These are phyloP conservation scores for Macrosteles quadrilineatus DNA, from an alignment of 1,140 invertebrate species.

Conservation along the genomic window DNA sequence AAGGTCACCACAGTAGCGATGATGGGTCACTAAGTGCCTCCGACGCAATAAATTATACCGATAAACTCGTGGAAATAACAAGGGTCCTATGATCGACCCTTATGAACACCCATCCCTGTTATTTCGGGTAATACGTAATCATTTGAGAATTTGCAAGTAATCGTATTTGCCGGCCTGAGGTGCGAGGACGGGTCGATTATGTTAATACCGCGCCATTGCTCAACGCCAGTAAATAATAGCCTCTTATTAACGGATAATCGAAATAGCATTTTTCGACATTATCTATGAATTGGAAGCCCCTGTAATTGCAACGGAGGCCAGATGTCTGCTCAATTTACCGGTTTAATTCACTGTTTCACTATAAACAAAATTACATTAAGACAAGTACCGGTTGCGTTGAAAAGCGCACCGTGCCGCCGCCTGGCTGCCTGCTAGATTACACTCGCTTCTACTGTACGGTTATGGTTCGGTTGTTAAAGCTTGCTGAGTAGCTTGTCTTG, in stretches of 20 bases:
- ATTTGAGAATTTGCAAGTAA: constrained; percentile 14
- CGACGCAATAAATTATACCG: background rate
- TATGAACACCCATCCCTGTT: background rate
- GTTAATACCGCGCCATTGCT: no score
- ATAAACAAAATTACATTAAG: constrained; percentile 31
- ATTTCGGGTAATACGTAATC: constrained; percentile 11
- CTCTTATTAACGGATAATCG: constrained; percentile 26
- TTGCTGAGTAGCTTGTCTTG: no score
- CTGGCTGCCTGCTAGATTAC: background rate
- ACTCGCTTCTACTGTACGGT: no score
- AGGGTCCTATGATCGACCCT: constrained; percentile 5
- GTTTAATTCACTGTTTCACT: constrained; percentile 30
- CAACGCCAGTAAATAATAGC: background rate
- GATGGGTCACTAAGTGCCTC: no score
- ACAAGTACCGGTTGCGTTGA: constrained; percentile 24
- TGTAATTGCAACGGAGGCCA: constrained; percentile 21
- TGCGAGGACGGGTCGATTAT: background rate
- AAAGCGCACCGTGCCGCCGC: background rate
- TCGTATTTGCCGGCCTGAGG: background rate
- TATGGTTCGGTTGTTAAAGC: no score
- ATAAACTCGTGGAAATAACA: constrained; percentile 2
- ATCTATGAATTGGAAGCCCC: constrained; percentile 20
- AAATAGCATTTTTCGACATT: constrained; percentile 26
- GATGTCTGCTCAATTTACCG: constrained; percentile 26
- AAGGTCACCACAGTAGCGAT: no score